Percentiles rank a stretch among this genome's conserved stretches.
Evolutionary conservation across 2,888 invertebrate species (phyloP).

Genomic region (Ormia ochracea): DNA sequence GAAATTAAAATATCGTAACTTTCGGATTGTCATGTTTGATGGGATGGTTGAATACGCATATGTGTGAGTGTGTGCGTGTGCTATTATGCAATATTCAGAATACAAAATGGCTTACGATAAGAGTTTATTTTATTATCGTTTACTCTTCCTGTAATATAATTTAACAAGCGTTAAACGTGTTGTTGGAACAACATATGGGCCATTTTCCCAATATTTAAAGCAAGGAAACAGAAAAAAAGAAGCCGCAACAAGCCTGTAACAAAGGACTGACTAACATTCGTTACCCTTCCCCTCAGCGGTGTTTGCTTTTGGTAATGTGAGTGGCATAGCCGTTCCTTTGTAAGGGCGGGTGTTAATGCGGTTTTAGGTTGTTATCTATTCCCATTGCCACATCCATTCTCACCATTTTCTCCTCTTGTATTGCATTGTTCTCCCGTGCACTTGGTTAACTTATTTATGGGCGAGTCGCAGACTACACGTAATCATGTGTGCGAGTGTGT

Average conservation of each 20-base stretch:
- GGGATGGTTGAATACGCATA: not conserved
- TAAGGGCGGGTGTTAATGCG: constrained; percentile 60
- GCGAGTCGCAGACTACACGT: constrained; percentile 5
- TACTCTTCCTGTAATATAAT: constrained; percentile 39
- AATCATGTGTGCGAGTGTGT: not conserved
- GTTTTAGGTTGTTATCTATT: constrained; percentile 45
- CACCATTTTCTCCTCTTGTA: not conserved
- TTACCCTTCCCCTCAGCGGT: constrained; percentile 51
- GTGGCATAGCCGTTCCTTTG: not conserved
- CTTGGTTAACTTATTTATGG: not conserved
- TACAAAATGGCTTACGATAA: constrained; percentile 61
- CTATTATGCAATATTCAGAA: constrained; percentile 24
- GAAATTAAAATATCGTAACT: not conserved
- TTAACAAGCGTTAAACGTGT: constrained; percentile 65
- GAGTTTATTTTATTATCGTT: constrained; percentile 38
- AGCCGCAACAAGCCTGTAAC: not conserved
- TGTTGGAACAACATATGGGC: constrained; percentile 67
- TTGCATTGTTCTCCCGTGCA: not conserved
- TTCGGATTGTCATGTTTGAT: no score
- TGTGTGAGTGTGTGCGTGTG: not conserved
- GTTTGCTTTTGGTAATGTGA: not conserved
- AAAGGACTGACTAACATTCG: constrained; percentile 30
- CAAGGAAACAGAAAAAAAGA: not conserved
- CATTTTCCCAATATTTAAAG: constrained; percentile 35
- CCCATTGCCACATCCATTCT: constrained; percentile 22